A percentile compares a stretch with the other conserved stretches of the same genome.
phyloP scores from a whole-genome alignment of 1,140 invertebrate genomes.

The Lasaia peninsularis region DNA sequence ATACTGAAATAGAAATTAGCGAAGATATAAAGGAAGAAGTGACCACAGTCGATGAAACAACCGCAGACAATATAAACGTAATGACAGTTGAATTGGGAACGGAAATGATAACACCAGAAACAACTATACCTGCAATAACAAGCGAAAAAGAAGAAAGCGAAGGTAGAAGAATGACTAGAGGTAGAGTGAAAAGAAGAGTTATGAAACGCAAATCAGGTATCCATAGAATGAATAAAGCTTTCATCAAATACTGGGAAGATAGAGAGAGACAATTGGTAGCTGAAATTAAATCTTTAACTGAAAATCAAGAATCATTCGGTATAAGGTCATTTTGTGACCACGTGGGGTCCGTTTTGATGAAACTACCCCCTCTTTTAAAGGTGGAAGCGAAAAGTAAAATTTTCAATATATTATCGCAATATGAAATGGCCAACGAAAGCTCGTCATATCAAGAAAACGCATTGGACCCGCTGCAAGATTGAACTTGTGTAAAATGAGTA shows the following conservation, averaged over 20 bases:
- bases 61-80: background rate
- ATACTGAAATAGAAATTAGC: background rate
- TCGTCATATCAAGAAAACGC: background rate
- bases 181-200: background rate
- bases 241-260: background rate
- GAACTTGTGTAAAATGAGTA: background rate
- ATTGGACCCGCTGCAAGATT: background rate
- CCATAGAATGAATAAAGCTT: background rate
- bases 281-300: background rate
- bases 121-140: background rate
- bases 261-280: background rate
- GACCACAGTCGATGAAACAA: background rate
- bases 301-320: background rate
- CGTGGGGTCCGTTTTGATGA: background rate
- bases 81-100: background rate
- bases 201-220: background rate
- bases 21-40: background rate
- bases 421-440: background rate
- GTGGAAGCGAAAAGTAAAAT: slow-evolving; percentile 7
- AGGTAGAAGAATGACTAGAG: background rate
- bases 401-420: background rate
- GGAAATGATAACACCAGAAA: background rate
- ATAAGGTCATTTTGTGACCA: background rate
- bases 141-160: background rate
- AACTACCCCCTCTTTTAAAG: background rate